Base-by-base conservation (phyloP, 37 sponge, comb jelly and placozoan genomes). In the Crambe crambe region DNA sequence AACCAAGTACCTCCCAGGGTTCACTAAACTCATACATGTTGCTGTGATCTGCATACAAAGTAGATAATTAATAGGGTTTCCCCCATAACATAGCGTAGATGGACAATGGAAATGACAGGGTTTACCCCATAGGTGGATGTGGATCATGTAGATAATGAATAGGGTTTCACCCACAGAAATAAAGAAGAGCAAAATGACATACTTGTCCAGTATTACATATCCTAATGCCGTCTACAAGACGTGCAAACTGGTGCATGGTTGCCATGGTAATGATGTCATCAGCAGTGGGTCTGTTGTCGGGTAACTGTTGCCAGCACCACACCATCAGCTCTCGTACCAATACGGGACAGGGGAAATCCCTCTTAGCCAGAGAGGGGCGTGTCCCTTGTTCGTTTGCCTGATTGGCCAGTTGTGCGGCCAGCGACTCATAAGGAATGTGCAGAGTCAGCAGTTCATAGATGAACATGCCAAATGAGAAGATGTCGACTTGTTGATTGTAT, bases 381-480 rank as follows among this genome's bases (percentile, higher is more conserved):
- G 40, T 61, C 10, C 89, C 93, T 61, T 74, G 82, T 63, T 81
- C 86, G 36, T 82, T 85, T 37, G 86, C 86, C 75, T 86, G 93
- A 68, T 93, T 84, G 35, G 89, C 85, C 42, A 85, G 90, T 51
- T 80, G 75, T 36, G 63, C 81, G 5, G 72, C 77, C 32, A 86
- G 68, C 76, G 58, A 68, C 61, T 86, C 84, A 35, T 86, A 88
- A 3, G 96, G 96, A 23, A 56, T 42, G 42, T 78, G 85, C 27
- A 79, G 80, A n/a, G 92, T 89, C 34, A 95, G 76, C 74, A 95
- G 76, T 72, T 95, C 96, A 74, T 95, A 92, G 8, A 95, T 85
- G 54, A 92, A 40, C 82, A 92, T 92, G 0, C 78, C 96, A 21
- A 88, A 83, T 20, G 93, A 88, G 81, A 91, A 95, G 6, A 95